Percentiles rank a stretch among this genome's conserved stretches.
phyloP scores from a whole-genome alignment of 2,888 invertebrate genomes.

The Chaitophorus viminalis region DNA sequence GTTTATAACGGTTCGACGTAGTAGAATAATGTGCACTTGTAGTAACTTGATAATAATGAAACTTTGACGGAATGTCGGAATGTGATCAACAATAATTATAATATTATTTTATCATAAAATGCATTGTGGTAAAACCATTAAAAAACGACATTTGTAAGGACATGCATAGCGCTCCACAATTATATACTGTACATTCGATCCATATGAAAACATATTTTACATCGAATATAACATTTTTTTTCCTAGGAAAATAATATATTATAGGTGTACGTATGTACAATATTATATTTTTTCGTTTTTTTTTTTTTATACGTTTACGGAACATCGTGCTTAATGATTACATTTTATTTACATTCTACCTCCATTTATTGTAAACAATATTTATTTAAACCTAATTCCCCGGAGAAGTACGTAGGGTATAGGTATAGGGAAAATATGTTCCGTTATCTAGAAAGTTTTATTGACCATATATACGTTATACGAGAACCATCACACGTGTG shows the following conservation, averaged over 20 bases:
- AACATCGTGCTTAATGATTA: neutral
- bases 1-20: too few relatives aligned
- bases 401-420: neutral
- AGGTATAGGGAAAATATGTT: neutral
- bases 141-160: too few relatives aligned
- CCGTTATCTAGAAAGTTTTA: slow-evolving; percentile 2
- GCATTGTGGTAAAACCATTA: too few relatives aligned
- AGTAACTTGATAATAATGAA: too few relatives aligned
- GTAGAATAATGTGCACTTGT: too few relatives aligned
- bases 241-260: neutral
- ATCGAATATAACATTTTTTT: neutral
- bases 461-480: neutral
- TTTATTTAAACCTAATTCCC: neutral
- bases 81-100: too few relatives aligned
- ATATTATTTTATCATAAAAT: too few relatives aligned
- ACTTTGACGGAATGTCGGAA: too few relatives aligned
- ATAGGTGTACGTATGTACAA: neutral
- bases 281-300: neutral
- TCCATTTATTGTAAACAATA: neutral
- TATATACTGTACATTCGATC: too few relatives aligned
- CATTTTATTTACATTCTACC: neutral
- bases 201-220: neutral
- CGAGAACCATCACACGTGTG: neutral
- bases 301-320: too few relatives aligned
- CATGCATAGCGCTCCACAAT: too few relatives aligned